These are phyloP conservation scores for Trilocha varians DNA, from an alignment of 2,888 invertebrate species.

Conservation along the genomic window DNA sequence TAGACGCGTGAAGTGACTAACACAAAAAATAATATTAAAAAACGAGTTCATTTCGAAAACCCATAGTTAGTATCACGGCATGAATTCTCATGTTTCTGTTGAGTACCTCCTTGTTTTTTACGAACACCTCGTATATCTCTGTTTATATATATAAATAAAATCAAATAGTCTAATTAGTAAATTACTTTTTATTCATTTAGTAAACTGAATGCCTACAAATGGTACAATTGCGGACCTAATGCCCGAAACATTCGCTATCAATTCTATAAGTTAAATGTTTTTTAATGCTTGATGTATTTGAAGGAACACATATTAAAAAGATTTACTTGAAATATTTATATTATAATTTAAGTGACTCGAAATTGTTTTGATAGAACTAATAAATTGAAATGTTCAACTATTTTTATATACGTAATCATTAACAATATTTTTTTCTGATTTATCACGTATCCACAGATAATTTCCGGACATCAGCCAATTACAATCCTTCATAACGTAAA, in stretches of 20 bases:
- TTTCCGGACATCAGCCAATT: slow-evolving; percentile 25
- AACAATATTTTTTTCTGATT: background rate
- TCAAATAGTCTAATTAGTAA: too few relatives aligned
- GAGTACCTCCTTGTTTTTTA: slow-evolving; percentile 29
- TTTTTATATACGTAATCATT: background rate
- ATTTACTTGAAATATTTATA: too few relatives aligned
- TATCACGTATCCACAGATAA: background rate
- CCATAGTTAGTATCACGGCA: slow-evolving; percentile 8
- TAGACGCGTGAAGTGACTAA: background rate
- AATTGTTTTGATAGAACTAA: too few relatives aligned
- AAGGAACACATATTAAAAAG: too few relatives aligned
- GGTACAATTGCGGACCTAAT: too few relatives aligned
- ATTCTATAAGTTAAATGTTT: too few relatives aligned
- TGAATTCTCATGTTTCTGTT: slow-evolving; percentile 30
- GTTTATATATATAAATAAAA: slow-evolving; percentile 43
- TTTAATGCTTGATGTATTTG: too few relatives aligned
- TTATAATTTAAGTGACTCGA: too few relatives aligned
- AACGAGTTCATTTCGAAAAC: background rate
- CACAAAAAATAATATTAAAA: background rate
- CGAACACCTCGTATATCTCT: slow-evolving; percentile 39
- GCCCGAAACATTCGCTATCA: too few relatives aligned
- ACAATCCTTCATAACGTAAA: slow-evolving; percentile 44
- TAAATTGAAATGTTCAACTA: too few relatives aligned
- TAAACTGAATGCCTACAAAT: too few relatives aligned
- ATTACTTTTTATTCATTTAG: too few relatives aligned